phyloP scores from a whole-genome alignment of 1,140 invertebrate genomes.

The Triops longicaudatus region DNA sequence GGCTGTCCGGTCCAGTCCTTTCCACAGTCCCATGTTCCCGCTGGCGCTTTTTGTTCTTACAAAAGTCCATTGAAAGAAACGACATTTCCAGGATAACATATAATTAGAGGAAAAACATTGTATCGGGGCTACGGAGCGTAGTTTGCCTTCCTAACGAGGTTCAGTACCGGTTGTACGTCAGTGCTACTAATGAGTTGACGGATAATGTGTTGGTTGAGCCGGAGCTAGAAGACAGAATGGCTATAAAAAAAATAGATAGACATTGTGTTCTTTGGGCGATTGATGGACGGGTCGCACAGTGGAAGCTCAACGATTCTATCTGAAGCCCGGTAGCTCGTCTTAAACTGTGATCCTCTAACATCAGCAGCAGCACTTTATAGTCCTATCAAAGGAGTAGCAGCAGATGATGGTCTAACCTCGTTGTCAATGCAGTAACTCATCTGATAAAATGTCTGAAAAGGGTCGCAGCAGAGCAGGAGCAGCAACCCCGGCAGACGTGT shows the following conservation, averaged over 20 bases:
- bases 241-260: neutral
- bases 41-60: neutral
- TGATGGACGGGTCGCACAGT: neutral
- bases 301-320: neutral
- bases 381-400: neutral
- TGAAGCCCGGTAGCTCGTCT: neutral
- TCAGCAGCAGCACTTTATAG: neutral
- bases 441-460: neutral
- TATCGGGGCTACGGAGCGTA: too few relatives aligned
- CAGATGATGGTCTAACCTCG: constrained; percentile 1
- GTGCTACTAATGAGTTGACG: too few relatives aligned
- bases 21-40: neutral
- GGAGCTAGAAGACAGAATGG: neutral
- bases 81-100: neutral
- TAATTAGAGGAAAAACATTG: neutral
- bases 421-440: neutral
- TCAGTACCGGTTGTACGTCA: too few relatives aligned
- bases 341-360: neutral
- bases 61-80: neutral
- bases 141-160: too few relatives aligned
- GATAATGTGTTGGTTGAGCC: too few relatives aligned
- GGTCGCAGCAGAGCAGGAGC: neutral
- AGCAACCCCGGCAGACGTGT: neutral
- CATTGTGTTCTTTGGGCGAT: neutral
- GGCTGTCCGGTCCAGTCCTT: neutral